Percentiles rank a stretch among this genome's conserved stretches.
These are phyloP conservation scores for Melinaea menophilus DNA, from an alignment of 2,888 invertebrate genomes.

Conservation along the genomic window DNA sequence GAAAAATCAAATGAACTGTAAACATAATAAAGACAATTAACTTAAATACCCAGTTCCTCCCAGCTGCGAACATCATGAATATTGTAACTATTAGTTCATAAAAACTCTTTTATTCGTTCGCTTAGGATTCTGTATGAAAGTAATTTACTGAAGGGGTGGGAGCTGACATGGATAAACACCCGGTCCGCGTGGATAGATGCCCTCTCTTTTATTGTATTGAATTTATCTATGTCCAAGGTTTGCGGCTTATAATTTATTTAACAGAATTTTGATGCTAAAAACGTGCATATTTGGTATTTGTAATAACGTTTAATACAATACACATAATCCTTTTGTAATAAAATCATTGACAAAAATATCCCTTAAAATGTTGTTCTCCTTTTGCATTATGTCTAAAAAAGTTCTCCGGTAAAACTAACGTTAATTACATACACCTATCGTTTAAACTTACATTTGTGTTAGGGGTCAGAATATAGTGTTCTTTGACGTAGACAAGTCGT, in stretches of 20 bases:
- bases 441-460: too few relatives aligned
- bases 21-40: slow-evolving; percentile 11
- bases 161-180: slow-evolving; percentile 30
- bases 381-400: too few relatives aligned
- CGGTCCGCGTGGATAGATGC: slow-evolving; percentile 12
- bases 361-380: too few relatives aligned
- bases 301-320: neutral
- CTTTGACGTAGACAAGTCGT: too few relatives aligned
- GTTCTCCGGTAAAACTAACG: too few relatives aligned
- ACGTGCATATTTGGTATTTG: neutral
- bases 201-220: slow-evolving; percentile 18
- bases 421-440: too few relatives aligned
- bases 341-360: too few relatives aligned
- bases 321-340: too few relatives aligned
- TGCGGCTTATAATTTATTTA: slow-evolving; percentile 21
- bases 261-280: neutral
- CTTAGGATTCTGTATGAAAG: slow-evolving; percentile 29
- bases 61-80: slow-evolving; percentile 30
- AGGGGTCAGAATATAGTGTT: too few relatives aligned
- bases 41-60: neutral
- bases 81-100: slow-evolving; percentile 33
- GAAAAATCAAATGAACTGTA: neutral
- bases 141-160: slow-evolving; percentile 30
- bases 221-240: neutral
- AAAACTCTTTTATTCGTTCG: slow-evolving; percentile 31